Evolutionary conservation across 2,888 invertebrate species (phyloP).

Genomic region (Ophion ventricosus): DNA sequence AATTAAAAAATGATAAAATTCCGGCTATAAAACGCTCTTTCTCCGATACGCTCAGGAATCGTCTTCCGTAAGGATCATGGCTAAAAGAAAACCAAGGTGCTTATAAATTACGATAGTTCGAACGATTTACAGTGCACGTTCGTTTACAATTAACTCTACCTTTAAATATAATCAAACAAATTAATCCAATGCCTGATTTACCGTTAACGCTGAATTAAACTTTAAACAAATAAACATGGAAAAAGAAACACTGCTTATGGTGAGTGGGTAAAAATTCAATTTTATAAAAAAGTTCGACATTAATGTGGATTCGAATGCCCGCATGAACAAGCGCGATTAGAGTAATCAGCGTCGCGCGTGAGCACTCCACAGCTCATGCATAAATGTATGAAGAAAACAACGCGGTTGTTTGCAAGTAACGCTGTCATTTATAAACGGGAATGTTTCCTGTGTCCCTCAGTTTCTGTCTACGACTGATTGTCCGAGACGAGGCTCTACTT

Average conservation of each 20-base stretch:
- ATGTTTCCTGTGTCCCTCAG: slow-evolving; percentile 49
- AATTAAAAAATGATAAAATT: too few species aligned
- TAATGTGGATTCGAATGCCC: slow-evolving; percentile 72
- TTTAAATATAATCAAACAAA: slow-evolving; percentile 37
- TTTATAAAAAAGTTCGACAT: slow-evolving; percentile 76
- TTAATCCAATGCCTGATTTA: slow-evolving; percentile 42
- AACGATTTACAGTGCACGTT: slow-evolving; percentile 49
- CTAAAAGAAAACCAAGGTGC: slow-evolving; percentile 29
- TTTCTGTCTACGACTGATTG: slow-evolving; percentile 17
- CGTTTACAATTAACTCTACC: slow-evolving; percentile 43
- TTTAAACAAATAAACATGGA: slow-evolving; percentile 69
- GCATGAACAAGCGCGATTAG: slow-evolving; percentile 64
- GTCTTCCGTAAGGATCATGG: neutral
- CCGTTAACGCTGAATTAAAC: slow-evolving; percentile 76
- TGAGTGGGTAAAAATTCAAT: slow-evolving; percentile 79
- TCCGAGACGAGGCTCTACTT: neutral
- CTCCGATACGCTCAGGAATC: neutral
- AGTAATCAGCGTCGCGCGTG: slow-evolving; percentile 44
- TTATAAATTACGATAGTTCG: slow-evolving; percentile 39
- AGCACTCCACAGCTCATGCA: slow-evolving; percentile 43
- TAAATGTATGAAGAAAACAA: slow-evolving; percentile 29
- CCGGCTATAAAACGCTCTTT: too few species aligned
- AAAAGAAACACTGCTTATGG: slow-evolving; percentile 76
- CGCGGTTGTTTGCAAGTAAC: slow-evolving; percentile 22
- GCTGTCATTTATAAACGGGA: slow-evolving; percentile 38